These are phyloP conservation scores for Pachyramphus minor DNA, from an alignment of 2,113 vertebrate genomes.

Conservation along the genomic window DNA sequence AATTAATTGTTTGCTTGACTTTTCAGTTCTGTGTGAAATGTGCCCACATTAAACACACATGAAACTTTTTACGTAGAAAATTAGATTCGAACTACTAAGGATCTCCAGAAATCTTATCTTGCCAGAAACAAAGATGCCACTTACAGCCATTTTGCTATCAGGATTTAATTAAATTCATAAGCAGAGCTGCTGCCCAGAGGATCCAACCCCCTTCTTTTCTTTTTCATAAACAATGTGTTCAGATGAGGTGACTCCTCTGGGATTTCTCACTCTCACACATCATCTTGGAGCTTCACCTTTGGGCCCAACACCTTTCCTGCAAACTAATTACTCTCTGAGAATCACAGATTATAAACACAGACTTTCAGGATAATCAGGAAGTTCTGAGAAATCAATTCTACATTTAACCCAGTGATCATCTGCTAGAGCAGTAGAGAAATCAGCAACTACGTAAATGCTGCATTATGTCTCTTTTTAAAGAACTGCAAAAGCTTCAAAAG, in stretches of 20 bases:
- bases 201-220: neutral
- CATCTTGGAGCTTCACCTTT: neutral
- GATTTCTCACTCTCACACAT: neutral
- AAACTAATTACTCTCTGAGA: neutral
- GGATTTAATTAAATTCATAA: neutral
- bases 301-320: neutral
- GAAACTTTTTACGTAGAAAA: neutral
- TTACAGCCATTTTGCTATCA: neutral
- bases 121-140: neutral
- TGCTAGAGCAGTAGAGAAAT: neutral
- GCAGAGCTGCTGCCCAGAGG: neutral
- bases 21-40: neutral
- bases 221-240: neutral
- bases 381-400: neutral
- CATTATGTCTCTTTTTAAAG: constrained; percentile 4
- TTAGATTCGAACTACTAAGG: neutral
- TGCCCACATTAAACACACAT: neutral
- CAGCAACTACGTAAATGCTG: neutral
- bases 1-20: neutral
- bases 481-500: constrained; percentile 15
- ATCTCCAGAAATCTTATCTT: neutral
- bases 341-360: neutral
- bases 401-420: neutral
- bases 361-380: neutral
- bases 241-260: neutral